These are phyloP conservation scores for Hydrotaea diabolus DNA, from an alignment of 2,888 invertebrate species.

Conservation along the genomic window DNA sequence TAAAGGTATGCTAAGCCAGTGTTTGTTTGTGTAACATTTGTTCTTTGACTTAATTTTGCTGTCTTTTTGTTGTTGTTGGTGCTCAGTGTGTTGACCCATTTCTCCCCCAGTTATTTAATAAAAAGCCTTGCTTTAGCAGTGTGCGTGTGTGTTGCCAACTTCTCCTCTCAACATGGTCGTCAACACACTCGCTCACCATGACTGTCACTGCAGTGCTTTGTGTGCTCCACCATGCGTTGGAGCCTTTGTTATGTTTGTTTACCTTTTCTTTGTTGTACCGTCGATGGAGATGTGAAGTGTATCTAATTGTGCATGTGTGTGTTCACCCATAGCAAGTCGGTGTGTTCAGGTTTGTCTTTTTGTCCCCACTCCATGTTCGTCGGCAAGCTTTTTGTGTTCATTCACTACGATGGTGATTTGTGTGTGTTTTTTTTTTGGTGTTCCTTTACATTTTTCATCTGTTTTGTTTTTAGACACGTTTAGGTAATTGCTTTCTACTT, in stretches of 20 bases:
- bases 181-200: not conserved
- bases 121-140: not conserved
- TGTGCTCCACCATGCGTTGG: not conserved
- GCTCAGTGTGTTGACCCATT: not conserved
- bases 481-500: conserved; percentile 44
- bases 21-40: not conserved
- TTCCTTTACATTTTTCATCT: conserved; percentile 47
- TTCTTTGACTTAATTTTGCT: not conserved
- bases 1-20: not conserved
- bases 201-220: no score
- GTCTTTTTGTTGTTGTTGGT: not conserved
- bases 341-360: no score
- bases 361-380: not conserved
- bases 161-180: not conserved
- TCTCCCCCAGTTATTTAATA: not conserved
- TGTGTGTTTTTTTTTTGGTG: not conserved
- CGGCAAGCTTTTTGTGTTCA: not conserved
- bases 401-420: not conserved
- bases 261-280: no score
- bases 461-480: conserved; percentile 39
- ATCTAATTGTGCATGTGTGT: no score
- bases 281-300: no score
- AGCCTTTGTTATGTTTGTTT: not conserved
- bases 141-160: not conserved
- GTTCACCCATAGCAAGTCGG: no score